Base-by-base conservation (phyloP, 1,140 invertebrate species). In the Magallana gigas region DNA sequence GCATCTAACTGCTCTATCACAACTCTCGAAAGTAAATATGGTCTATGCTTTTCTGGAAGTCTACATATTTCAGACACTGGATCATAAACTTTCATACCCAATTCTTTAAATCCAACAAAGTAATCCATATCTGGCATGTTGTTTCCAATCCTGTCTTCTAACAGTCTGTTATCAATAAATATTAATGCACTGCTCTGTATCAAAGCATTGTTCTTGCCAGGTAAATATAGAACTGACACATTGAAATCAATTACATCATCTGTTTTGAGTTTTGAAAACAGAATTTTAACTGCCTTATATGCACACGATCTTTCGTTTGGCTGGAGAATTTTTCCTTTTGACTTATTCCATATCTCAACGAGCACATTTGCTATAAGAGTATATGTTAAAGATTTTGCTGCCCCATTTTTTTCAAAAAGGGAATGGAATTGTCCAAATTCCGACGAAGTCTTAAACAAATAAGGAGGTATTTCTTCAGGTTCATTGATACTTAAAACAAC, bases 381-480 rank as follows among this genome's bases (percentile, higher is more conserved):
- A 59, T 87, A 86, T 56, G 87, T 86, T 11, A 87, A 83, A 48
- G 18, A 68, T 57, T 89, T 7, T 8, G 58, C 58, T 12, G 87
- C 89, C 56, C 92, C 92, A 84, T 92, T 83, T 57, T n/a, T 56
- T 57, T 89, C 56, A 87, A 93, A 93, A 4, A 92, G 71, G 9
- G 85, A 57, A 84, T 88, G 87, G 86, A 89, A 91, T 57, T 90
- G 83, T 29, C 89, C 90, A 83, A 90, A 92, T 23, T 89, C 68
- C 57, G 87, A 18, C 8, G 92, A 92, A 29, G 88, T 85, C 82
- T 91, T 89, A 60, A 85, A 90, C 9, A 93, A 64, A 62, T 88
- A 90, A 7, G 91, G 92, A 16, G 64, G 64, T 59, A 92, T 92
- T 86, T 89, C 90, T 60, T 92, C 90, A 0, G 64, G 57, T 85